A percentile compares a stretch with the other conserved stretches of the same genome.
These are phyloP conservation scores for Stigmatopora nigra DNA, from an alignment of 2,113 vertebrate species.

Conservation along the genomic window DNA sequence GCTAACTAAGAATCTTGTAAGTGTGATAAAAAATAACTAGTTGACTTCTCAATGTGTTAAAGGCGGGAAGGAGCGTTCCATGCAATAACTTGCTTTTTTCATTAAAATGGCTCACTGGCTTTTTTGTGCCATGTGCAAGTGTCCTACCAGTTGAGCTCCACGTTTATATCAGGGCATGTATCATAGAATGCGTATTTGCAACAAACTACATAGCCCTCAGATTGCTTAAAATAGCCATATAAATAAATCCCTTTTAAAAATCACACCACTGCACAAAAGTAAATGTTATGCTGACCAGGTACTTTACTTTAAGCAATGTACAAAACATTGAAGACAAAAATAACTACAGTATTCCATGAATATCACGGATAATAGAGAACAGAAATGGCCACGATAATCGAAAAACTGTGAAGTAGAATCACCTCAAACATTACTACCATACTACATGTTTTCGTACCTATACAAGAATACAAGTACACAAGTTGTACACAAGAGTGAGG, in stretches of 20 bases:
- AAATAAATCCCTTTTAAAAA: background rate
- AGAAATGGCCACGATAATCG: too few species aligned
- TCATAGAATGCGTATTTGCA: background rate
- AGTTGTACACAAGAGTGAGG: too few species aligned
- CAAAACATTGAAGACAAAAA: background rate
- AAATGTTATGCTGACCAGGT: background rate
- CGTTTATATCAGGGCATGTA: background rate
- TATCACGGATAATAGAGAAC: too few species aligned
- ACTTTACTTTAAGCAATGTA: background rate
- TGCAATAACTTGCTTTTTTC: conserved; percentile 54
- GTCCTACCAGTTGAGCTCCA: conserved; percentile 14
- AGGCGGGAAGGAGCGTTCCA: conserved; percentile 27
- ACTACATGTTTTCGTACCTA: too few species aligned
- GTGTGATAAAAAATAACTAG: conserved; percentile 9
- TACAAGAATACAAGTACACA: too few species aligned
- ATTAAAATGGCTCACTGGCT: conserved; percentile 53
- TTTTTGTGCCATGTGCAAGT: conserved; percentile 53
- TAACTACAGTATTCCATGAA: background rate
- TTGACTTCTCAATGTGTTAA: conserved; percentile 48
- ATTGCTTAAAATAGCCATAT: background rate
- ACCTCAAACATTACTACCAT: too few species aligned
- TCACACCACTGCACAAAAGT: background rate
- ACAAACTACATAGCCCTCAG: conserved; percentile 6
- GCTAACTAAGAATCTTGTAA: background rate
- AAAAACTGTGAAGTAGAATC: too few species aligned